Evolutionary conservation across 2,888 invertebrate genomes (phyloP), one percentile per base, ranked within the genome.

Genomic region (Xylophagus ater): DNA sequence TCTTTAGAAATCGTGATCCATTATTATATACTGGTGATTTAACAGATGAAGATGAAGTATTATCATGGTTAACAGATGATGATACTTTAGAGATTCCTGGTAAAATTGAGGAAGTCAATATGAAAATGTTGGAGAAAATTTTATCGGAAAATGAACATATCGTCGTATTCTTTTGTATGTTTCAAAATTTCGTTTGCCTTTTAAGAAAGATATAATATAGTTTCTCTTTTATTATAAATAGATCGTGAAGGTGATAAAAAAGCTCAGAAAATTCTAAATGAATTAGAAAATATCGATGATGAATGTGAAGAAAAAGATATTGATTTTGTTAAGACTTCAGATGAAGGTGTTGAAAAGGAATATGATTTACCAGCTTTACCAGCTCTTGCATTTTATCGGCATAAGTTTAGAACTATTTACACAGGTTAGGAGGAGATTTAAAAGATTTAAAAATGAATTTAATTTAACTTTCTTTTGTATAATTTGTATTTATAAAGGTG

Each of bases 1-100:
- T 92, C 72, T 92, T 92, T 66, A 74, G 92, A 53, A 92, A 92
- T 59, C 87, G 84, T 54, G 89, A 90, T 56, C 90, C 89, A 9
- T 69, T 92, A 37, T 66, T 84, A 43, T 92, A 81, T 60, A 77
- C 76, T 53, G 81, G 90, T 37, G 87, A 90, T 59, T 73, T 92
- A 46, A 81, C 84, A 53, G 89, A 92, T 58, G 90, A 90, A 65
- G 89, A 90, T 56, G 87, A 88, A 60, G 89, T 92, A 1, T 62
- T 92, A 18, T 78, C 86, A 1, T 92, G 92, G 92, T 67, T 92
- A 28, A 89, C 89, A 1, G 88, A 89, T 56, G 89, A 90, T 58
- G 77, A 89, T 47, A 89, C 88, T 4, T 66, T 90, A 8, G 87
- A 90, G 64, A 86, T 89, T 54, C 89, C 89, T 6, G 92, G 92